Conservation (phyloP, 2,888 invertebrate species). For the Oxytorus armatus region DNA sequence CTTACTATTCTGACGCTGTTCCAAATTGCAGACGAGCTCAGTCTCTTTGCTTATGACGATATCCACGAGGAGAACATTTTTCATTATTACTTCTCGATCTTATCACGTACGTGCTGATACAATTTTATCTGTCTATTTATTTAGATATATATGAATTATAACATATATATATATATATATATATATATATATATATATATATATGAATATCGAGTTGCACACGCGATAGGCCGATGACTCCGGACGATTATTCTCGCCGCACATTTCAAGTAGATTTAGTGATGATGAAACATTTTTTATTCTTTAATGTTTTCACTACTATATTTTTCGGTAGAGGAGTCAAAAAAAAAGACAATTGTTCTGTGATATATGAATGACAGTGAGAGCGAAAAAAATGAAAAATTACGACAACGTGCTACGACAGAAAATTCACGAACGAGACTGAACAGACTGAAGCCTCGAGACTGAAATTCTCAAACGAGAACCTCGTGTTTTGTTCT, state of each 20-base stretch:
- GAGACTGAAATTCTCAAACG: not conserved
- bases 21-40: not conserved
- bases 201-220: conserved; percentile 8
- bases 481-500: conserved; percentile 31
- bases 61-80: not conserved
- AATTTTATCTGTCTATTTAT: not conserved
- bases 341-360: no score
- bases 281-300: conserved; percentile 21
- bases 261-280: not conserved
- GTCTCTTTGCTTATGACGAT: not conserved
- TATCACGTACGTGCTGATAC: not conserved
- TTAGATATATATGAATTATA: not conserved
- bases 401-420: conserved; percentile 28
- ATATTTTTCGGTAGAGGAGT: no score
- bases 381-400: not conserved
- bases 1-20: not conserved
- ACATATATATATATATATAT: not conserved
- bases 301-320: not conserved
- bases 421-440: conserved; percentile 4
- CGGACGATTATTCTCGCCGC: not conserved
- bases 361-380: no score
- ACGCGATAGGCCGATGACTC: not conserved
- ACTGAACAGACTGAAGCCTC: conserved; percentile 9
- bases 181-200: not conserved
- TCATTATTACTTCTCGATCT: not conserved